Evolutionary conservation across 2,888 invertebrate genomes (phyloP).

Genomic region (Macrosoma leucophasiata): DNA sequence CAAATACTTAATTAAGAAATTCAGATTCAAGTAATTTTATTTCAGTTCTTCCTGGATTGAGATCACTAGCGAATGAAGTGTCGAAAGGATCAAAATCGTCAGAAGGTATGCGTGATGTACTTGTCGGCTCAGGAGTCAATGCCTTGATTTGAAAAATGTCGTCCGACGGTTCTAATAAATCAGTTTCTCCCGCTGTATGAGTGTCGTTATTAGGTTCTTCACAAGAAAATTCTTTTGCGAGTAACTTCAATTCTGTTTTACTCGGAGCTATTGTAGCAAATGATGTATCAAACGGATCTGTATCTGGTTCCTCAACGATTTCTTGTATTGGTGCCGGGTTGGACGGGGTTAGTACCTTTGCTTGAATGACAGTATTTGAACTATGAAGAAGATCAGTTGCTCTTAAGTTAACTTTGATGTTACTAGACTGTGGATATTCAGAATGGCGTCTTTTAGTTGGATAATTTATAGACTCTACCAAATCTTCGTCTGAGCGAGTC

Average conservation of each 20-base stretch:
- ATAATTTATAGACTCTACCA: constrained; percentile 67
- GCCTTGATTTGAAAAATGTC: constrained; percentile 81
- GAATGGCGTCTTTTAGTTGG: constrained; percentile 68
- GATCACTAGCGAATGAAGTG: constrained; percentile 84
- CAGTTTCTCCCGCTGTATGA: constrained; percentile 51
- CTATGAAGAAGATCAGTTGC: constrained; percentile 54
- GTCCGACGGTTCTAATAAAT: constrained; percentile 68
- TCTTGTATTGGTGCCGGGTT: constrained; percentile 51
- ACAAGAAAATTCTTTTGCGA: constrained; percentile 84
- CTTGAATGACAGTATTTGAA: constrained; percentile 45
- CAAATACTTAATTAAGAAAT: constrained; percentile 52
- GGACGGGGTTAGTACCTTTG: constrained; percentile 80
- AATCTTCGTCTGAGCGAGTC: constrained; percentile 80
- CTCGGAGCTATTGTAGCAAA: constrained; percentile 85
- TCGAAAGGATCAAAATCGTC: constrained; percentile 86
- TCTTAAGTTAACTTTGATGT: constrained; percentile 38
- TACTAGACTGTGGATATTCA: constrained; percentile 52
- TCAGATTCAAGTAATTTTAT: constrained; percentile 86
- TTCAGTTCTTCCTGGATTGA: constrained; percentile 86
- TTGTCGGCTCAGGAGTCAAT: constrained; percentile 78
- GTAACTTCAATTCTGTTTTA: constrained; percentile 84
- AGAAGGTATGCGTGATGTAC: constrained; percentile 38
- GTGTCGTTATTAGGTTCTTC: constrained; percentile 44
- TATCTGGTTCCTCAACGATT: constrained; percentile 57
- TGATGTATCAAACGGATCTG: constrained; percentile 92